Base-by-base conservation (phyloP, 2,797 vertebrate genomes). In the Pseudomugil gertrudae region DNA sequence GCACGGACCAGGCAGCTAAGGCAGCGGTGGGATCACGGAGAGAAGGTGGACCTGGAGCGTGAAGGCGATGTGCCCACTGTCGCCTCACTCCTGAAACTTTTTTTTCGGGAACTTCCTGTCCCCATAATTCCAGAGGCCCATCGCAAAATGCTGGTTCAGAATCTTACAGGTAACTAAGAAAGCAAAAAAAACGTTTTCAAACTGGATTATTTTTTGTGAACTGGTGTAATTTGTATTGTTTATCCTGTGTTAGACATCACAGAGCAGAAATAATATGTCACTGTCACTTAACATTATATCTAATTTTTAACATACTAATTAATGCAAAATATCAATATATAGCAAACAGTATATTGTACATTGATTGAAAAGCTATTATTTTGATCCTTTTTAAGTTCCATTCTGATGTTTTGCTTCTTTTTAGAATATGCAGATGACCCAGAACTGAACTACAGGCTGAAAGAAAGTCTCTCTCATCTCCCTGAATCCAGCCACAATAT, bases 1-100 rank as follows among this genome's bases (percentile, higher is more conserved):
- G 88, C 78, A 14, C 90, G 89, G 76, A 89, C 92, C 69, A 90
- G 84, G 57, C 83, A 77, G 48, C 43, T 96, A 78, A 95, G 90
- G 72, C 69, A 87, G 84, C 90, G 88, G 48, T 95, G 93, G 83
- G 92, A 96, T 66, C 21, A 40, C 21, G 94, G 94, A 19, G 91
- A 94, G 70, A 61, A 64, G 55, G 85, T 95, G 68, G 90, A 94
- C 51, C 85, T 95, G 58, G 52, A 88, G 59, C 75, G 63, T 0
- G 93, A 92, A 47, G 91, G 84, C 29, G 94, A 95, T 40, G 81
- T 95, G 57, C 80, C 92, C 59, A 93, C 91, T 9, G 92, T 94
- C 52, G 93, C 94, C n/a, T 93, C 93, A 3, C 91, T 96, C 21
- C 89, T 96, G 43, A 96, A 96, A 81, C 91, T 94, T 30, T 96